Conservation (phyloP, 2,113 vertebrate species). For the Cynopterus brachyotis region DNA sequence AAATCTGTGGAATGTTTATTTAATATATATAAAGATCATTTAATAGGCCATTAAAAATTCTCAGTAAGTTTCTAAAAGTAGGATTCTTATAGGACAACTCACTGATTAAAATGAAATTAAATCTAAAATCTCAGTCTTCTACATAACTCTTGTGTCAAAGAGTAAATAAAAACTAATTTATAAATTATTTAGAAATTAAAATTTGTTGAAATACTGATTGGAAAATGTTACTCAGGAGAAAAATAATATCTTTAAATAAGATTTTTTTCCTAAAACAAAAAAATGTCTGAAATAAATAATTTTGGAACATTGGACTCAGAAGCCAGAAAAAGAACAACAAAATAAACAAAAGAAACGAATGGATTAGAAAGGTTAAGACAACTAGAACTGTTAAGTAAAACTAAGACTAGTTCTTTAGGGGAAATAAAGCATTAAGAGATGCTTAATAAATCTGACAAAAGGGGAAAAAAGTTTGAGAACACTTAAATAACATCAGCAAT, state of each 20-base stretch:
- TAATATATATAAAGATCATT: conserved; percentile 13
- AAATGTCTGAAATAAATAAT: conserved; percentile 53
- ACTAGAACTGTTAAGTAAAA: conserved; percentile 6
- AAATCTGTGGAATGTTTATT: background rate
- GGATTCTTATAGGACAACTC: background rate
- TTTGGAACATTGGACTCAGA: conserved; percentile 27
- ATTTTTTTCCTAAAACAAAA: conserved; percentile 58
- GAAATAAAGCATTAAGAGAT: background rate
- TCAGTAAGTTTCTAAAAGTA: conserved; percentile 14
- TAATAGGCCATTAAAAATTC: conserved; percentile 2
- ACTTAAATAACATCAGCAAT: background rate
- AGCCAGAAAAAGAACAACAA: conserved; percentile 50
- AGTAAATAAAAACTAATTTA: conserved; percentile 54
- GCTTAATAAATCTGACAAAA: conserved; percentile 20
- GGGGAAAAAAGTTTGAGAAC: background rate
- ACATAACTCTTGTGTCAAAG: conserved; percentile 15
- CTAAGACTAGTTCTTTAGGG: background rate
- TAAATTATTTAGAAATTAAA: conserved; percentile 51
- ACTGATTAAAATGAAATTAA: conserved; percentile 51
- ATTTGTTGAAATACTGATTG: conserved; percentile 44
- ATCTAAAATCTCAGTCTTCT: conserved; percentile 14
- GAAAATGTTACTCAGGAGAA: conserved; percentile 53
- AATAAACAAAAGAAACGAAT: conserved; percentile 45
- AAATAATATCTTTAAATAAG: conserved; percentile 45
- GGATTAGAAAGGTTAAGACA: conserved; percentile 7